Conservation (phyloP, 2,113 vertebrate species). For the Pangasianodon gigas region DNA sequence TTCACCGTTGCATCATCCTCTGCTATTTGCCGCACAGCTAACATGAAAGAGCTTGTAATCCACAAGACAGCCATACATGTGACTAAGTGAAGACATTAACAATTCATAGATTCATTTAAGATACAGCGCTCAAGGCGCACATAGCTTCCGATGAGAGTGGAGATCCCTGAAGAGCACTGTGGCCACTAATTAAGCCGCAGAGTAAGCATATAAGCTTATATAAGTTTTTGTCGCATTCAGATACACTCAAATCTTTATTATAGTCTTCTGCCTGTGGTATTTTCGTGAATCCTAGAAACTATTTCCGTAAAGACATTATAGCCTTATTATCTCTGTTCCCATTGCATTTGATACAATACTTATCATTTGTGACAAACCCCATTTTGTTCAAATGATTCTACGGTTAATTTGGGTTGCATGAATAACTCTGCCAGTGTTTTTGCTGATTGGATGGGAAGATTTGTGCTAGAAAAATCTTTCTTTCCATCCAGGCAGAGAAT, state of each 20-base stretch:
- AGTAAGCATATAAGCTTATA: conserved; percentile 23
- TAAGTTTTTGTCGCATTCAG: conserved; percentile 16
- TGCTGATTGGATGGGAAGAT: conserved; percentile 26
- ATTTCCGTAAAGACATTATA: conserved; percentile 26
- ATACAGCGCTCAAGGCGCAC: conserved; percentile 43
- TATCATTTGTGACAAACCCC: conserved; percentile 13
- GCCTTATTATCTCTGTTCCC: conserved; percentile 25
- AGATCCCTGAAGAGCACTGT: conserved; percentile 42
- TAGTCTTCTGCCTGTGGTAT: conserved; percentile 24
- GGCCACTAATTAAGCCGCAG: conserved; percentile 46
- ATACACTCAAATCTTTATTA: conserved; percentile 29
- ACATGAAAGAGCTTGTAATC: conserved; percentile 45
- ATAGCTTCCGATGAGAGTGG: conserved; percentile 25
- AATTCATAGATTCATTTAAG: conserved; percentile 50
- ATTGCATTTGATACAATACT: conserved; percentile 18
- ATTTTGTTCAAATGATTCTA: conserved; percentile 21
- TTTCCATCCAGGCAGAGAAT: neutral
- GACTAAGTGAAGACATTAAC: conserved; percentile 48
- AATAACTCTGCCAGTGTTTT: conserved; percentile 17
- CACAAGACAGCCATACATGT: conserved; percentile 39
- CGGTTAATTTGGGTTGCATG: conserved; percentile 11
- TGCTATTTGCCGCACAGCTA: conserved; percentile 13
- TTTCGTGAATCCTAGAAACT: conserved; percentile 27
- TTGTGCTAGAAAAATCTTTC: neutral
- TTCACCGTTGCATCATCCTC: conserved; percentile 23